phyloP scores from a whole-genome alignment of 2,113 vertebrate genomes.

The Papio anubis region DNA sequence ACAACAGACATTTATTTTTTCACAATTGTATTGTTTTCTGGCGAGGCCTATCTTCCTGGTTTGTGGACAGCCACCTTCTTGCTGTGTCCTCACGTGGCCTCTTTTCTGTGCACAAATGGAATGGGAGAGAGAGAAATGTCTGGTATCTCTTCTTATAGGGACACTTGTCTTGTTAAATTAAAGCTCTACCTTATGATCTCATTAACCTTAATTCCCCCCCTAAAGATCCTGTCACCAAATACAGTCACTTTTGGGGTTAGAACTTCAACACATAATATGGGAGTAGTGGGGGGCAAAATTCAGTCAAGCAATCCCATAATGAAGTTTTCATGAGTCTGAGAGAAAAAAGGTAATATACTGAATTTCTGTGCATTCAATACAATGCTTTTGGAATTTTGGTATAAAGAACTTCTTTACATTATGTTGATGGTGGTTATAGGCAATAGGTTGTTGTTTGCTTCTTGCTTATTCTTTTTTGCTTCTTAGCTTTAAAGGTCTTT shows the following conservation, averaged over 20 bases:
- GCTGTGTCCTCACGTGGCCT: neutral
- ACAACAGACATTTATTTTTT: neutral
- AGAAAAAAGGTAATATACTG: neutral
- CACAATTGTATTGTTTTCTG: neutral
- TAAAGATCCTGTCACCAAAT: neutral
- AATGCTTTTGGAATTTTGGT: neutral
- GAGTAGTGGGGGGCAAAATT: neutral
- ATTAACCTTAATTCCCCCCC: neutral
- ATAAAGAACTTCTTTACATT: neutral
- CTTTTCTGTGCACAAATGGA: neutral
- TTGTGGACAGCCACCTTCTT: neutral
- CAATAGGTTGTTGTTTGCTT: neutral
- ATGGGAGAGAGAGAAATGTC: neutral
- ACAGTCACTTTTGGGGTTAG: neutral
- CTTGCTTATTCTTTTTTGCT: neutral
- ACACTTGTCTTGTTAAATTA: neutral
- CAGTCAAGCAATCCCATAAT: neutral
- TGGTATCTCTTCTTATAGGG: neutral
- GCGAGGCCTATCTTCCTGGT: neutral
- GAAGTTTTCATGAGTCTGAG: neutral
- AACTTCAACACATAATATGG: neutral
- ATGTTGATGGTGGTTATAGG: neutral
- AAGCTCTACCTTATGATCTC: neutral
- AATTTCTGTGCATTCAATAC: neutral
- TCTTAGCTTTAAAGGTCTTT: neutral